Conservation (phyloP, 2,113 vertebrate genomes). For the Mirounga angustirostris region DNA sequence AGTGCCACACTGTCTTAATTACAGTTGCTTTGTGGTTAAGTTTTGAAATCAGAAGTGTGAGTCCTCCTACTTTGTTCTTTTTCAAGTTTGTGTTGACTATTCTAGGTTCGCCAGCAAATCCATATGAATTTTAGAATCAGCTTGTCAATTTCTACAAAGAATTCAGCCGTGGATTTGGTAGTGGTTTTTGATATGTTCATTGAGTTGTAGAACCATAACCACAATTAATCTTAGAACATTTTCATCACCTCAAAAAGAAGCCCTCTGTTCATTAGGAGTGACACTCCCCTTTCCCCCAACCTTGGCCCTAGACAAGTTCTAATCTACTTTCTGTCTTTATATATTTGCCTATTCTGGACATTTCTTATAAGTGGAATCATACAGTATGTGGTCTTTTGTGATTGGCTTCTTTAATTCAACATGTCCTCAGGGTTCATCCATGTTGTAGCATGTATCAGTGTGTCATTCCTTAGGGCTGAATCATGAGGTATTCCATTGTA, state of each 20-base stretch:
- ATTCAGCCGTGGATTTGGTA: not conserved
- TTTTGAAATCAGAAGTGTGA: not conserved
- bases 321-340: not conserved
- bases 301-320: not conserved
- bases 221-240: not conserved
- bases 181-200: not conserved
- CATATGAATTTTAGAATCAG: not conserved
- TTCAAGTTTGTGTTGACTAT: not conserved
- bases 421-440: not conserved
- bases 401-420: not conserved
- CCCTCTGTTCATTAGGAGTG: not conserved
- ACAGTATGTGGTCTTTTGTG: not conserved
- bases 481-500: not conserved
- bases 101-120: not conserved
- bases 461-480: not conserved
- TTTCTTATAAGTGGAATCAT: not conserved
- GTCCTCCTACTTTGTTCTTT: not conserved
- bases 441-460: not conserved
- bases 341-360: not conserved
- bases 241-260: not conserved
- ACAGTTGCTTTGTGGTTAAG: not conserved
- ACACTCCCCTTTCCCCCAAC: too few relatives aligned
- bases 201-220: not conserved
- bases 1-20: not conserved
- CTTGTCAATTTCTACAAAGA: conserved; percentile 5